These are phyloP conservation scores for Lydus trimaculatus DNA, from an alignment of 2,888 invertebrate species.

Conservation along the genomic window DNA sequence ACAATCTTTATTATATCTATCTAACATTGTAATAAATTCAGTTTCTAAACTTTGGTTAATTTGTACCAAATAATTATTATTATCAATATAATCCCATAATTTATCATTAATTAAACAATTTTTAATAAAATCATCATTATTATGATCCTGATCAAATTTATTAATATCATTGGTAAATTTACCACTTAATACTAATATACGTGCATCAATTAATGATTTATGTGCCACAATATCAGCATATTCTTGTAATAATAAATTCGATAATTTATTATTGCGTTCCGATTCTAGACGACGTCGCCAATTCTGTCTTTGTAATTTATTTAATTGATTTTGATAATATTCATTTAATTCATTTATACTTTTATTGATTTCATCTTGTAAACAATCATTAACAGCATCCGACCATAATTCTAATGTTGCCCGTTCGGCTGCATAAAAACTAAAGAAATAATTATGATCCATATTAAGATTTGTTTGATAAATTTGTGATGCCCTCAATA, in stretches of 20 bases:
- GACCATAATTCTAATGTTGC: constrained; percentile 78
- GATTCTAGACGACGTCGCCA: constrained; percentile 62
- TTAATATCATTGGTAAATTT: constrained; percentile 39
- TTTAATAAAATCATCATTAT: constrained; percentile 36
- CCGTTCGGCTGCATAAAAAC: constrained; percentile 72
- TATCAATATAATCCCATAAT: constrained; percentile 61
- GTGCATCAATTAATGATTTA: constrained; percentile 78
- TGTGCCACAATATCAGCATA: constrained; percentile 77
- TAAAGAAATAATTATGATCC: constrained; percentile 66
- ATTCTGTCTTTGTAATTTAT: constrained; percentile 64
- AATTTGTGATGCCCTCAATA: constrained; percentile 72
- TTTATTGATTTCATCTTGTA: constrained; percentile 76
- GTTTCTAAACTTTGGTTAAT: constrained; percentile 66
- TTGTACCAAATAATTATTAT: constrained; percentile 61
- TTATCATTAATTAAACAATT: constrained; percentile 54
- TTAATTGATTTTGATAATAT: constrained; percentile 71
- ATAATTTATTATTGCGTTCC: constrained; percentile 60
- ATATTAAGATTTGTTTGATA: constrained; percentile 67
- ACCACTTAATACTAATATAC: constrained; percentile 73
- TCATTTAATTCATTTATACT: constrained; percentile 73
- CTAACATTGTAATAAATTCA: constrained; percentile 73
- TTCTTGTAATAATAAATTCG: constrained; percentile 66
- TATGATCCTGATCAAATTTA: constrained; percentile 26
- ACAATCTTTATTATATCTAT: constrained; percentile 70
- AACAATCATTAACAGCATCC: constrained; percentile 74